Base-by-base conservation (phyloP, 2,113 vertebrate genomes). In the Hiodon alosoides region DNA sequence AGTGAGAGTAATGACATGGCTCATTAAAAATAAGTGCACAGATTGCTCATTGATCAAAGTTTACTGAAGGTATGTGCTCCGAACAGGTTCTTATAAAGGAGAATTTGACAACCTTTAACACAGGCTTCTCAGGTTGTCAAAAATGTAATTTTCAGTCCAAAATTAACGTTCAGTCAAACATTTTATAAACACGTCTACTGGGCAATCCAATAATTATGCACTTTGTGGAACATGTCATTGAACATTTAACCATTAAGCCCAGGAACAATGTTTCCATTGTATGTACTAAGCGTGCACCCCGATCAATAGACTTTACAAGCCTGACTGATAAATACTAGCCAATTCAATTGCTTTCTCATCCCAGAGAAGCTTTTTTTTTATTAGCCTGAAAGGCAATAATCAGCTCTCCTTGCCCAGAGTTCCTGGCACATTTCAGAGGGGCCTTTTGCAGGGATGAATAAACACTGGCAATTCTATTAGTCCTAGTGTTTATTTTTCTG, bases 391-490 rank as follows among this genome's bases (percentile, higher is more conserved):
- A 11, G 11, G 6, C 55, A 11, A 8, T 57, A 8, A 57, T 11
- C 55, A 68, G 48, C 50, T 10, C 50, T 69, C 16, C 67, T 7
- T 54, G 50, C 67, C 6, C 51, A 17, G 50, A 5, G 31, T 31
- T 31, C 31, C 67, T 54, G 67, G 17, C 51, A 50, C 48, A 13
- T 53, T 55, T 8, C n/a, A 14, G 61, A 7, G 11, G 60, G 60
- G 5, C 4, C 13, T 55, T 47, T 50, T 17, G 46, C 52, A 64
- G 55, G 6, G 6, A 64, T 55, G 7, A 77, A 6, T 48, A 76
- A 69, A 71, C 59, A 31, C 17, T 60, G 58, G 53, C 68, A 13
- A 31, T 57, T 51, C 72, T 60, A 62, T 76, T 59, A 65, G n/a
- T 64, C 13, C 50, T 68, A n/a, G 46, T 55, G 48, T 52, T 17